Percentiles rank a stretch among this genome's conserved stretches.
Conservation (phyloP, 2,113 vertebrate species). For the Jacana jacana region DNA sequence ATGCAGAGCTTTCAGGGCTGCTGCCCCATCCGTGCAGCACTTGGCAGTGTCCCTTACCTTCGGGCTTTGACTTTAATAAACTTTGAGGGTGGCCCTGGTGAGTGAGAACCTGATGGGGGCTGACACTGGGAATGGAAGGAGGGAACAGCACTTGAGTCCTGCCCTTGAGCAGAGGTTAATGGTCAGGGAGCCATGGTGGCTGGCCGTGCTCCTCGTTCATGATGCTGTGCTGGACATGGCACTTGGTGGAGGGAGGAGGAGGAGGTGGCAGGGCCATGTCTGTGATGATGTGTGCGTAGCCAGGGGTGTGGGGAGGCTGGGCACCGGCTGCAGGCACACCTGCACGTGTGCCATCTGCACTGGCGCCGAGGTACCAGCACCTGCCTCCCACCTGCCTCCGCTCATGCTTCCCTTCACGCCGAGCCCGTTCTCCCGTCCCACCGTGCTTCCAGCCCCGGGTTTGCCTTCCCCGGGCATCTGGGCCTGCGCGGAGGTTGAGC, state of each 20-base stretch:
- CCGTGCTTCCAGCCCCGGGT: accelerated
- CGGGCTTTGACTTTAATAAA: background rate
- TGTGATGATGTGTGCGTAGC: accelerated
- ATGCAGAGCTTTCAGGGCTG: background rate
- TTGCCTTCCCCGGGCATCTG: background rate
- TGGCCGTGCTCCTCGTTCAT: accelerated
- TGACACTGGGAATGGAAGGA: background rate
- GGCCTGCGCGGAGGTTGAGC: background rate
- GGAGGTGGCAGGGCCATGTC: background rate
- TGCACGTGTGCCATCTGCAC: background rate
- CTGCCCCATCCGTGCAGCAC: background rate
- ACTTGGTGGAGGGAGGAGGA: background rate
- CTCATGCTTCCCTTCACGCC: accelerated
- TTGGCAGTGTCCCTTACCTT: background rate
- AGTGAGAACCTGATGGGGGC: background rate
- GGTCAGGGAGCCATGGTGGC: background rate
- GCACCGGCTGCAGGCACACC: background rate
- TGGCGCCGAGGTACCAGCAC: background rate
- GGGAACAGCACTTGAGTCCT: background rate
- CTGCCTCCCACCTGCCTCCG: background rate
- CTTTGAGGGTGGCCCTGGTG: background rate
- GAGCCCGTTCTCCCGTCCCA: accelerated
- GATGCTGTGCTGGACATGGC: background rate
- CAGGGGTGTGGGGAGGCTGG: background rate
- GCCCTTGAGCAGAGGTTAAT: background rate